Evolutionary conservation across 2,113 vertebrate species (phyloP), one percentile per base, ranked within the genome.

Genomic region (Thermophis baileyi): DNA sequence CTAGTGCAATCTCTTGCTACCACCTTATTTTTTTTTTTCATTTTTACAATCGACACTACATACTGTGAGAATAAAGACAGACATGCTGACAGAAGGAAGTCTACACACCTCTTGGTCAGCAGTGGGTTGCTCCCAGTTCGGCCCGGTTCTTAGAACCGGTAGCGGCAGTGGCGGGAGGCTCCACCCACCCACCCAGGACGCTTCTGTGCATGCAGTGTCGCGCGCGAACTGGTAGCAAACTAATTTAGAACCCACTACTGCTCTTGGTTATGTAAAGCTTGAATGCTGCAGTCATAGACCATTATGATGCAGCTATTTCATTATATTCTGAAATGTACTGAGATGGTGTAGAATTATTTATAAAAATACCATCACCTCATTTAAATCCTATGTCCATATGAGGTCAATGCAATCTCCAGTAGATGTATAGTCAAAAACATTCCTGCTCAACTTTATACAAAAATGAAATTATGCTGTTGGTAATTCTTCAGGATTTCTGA

Each of bases 81-180:
- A 18, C 14, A 47, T n/a, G 7, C 1, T n/a, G 12, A 47, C 6
- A n/a, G 30, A 50, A 50, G 10, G 47, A 0, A 0, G 0, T 6
- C 0, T 1, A 44, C 18, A 22, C 74, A 81, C 3, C 7, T 40
- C 35, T 40, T 81, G 35, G 18, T 81, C n/a, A n/a, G n/a, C n/a
- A n/a, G n/a, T n/a, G n/a, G n/a, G n/a, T n/a, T n/a, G n/a, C n/a
- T n/a, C n/a, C n/a, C n/a, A n/a, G n/a, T n/a, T n/a, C n/a, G n/a
- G n/a, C n/a, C n/a, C n/a, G n/a, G n/a, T n/a, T n/a, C n/a, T n/a
- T n/a, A n/a, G n/a, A n/a, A n/a, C n/a, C n/a, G n/a, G n/a, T n/a
- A n/a, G n/a, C n/a, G n/a, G n/a, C n/a, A n/a, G n/a, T n/a, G n/a
- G n/a, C n/a, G n/a, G n/a, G n/a, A n/a, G n/a, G n/a, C n/a, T n/a